Conservation (phyloP, 1,140 invertebrate species). For the Nomia melanderi region DNA sequence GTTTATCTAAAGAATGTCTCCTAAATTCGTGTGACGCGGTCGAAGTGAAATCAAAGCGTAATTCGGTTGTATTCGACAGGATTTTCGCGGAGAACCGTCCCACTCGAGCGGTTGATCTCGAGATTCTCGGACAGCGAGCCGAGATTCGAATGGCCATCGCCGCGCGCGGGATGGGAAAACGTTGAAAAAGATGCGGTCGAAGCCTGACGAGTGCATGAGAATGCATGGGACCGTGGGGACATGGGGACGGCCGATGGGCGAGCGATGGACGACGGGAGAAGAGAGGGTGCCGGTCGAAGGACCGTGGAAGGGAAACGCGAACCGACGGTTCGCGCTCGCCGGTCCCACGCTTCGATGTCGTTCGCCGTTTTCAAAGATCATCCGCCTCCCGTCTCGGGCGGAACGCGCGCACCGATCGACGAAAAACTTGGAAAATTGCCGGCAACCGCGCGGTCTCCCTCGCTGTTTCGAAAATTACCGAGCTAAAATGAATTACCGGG, state of each 20-base stretch:
- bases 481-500: background rate
- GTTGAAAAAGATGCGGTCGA: conserved; percentile 53
- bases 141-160: no score
- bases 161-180: conserved; percentile 14
- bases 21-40: no score
- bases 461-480: background rate
- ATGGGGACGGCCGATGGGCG: no score
- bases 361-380: conserved; percentile 18
- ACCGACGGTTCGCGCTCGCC: conserved; percentile 35
- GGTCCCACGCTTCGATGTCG: conserved; percentile 45
- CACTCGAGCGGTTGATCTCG: no score
- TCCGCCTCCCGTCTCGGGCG: background rate
- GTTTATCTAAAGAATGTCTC: no score
- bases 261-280: conserved; percentile 35
- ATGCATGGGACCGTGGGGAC: conserved; percentile 39
- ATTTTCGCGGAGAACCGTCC: no score
- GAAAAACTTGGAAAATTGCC: no score
- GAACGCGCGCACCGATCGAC: no score
- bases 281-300: conserved; percentile 35
- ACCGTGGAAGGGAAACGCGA: conserved; percentile 48
- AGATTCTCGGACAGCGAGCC: no score
- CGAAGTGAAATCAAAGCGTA: no score
- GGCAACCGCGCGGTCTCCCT: no score
- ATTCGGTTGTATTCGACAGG: no score
- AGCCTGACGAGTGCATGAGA: conserved; percentile 65